Evolutionary conservation across 2,888 invertebrate genomes (phyloP).

Genomic region (Brenthis hecate): DNA sequence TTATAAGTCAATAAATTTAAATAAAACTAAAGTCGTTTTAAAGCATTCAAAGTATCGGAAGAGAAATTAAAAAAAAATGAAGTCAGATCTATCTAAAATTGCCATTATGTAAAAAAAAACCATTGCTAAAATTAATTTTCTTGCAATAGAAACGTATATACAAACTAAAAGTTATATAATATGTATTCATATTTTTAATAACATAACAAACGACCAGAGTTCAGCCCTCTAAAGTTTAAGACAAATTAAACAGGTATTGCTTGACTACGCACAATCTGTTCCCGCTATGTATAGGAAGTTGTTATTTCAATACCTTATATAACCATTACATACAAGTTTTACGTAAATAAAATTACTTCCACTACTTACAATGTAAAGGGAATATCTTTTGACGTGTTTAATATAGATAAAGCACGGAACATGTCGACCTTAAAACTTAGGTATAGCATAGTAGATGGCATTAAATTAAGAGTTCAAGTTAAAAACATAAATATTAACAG

Average conservation of each 20-base stretch:
- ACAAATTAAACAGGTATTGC: neutral
- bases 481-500: neutral
- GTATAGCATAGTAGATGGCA: neutral
- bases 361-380: conserved; percentile 27
- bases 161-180: too few relatives aligned
- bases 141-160: too few relatives aligned
- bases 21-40: too few relatives aligned
- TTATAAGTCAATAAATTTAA: too few relatives aligned
- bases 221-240: neutral
- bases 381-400: conserved; percentile 22
- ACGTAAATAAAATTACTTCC: conserved; percentile 35
- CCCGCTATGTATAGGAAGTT: conserved; percentile 33
- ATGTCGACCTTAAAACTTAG: conserved; percentile 15
- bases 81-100: too few relatives aligned
- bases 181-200: too few relatives aligned
- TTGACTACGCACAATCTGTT: conserved; percentile 23
- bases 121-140: too few relatives aligned
- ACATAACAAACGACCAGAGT: too few relatives aligned
- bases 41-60: too few relatives aligned
- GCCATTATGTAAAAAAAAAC: too few relatives aligned
- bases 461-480: neutral
- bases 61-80: too few relatives aligned
- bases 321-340: conserved; percentile 32
- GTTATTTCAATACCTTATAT: conserved; percentile 34
- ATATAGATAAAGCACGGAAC: conserved; percentile 18